phyloP scores from a whole-genome alignment of 30 jellyfish, hydroid and myxozoan species.

The Hydractinia symbiolongicarpus region DNA sequence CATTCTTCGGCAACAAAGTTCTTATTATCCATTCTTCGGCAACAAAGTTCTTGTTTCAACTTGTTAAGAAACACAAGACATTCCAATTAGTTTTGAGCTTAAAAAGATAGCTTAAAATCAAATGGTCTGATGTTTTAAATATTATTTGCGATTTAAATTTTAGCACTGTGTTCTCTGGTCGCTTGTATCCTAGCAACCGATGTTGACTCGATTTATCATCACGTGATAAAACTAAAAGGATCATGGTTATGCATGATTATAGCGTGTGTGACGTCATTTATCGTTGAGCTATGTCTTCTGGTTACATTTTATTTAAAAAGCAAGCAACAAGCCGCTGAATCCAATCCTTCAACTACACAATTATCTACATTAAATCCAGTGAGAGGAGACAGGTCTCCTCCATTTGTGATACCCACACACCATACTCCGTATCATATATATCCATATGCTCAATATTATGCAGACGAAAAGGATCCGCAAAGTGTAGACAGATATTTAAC shows the following conservation, averaged over 20 bases:
- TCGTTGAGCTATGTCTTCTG: not conserved
- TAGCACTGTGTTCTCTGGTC: not conserved
- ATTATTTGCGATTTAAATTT: not conserved
- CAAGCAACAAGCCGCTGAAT: not conserved
- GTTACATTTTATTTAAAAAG: not conserved
- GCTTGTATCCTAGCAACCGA: slow-evolving; percentile 6
- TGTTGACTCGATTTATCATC: not conserved
- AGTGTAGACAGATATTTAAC: not conserved
- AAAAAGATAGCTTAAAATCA: too few relatives aligned
- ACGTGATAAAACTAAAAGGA: slow-evolving; percentile 2
- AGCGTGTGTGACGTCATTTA: not conserved
- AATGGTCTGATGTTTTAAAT: not conserved
- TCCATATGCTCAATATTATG: slow-evolving; percentile 5
- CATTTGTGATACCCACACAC: not conserved
- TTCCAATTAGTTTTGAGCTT: too few relatives aligned
- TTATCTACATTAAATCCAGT: not conserved
- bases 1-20: too few relatives aligned
- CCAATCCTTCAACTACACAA: not conserved
- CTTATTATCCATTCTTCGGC: too few relatives aligned
- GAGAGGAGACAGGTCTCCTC: slow-evolving; percentile 2
- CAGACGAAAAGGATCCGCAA: slow-evolving; percentile 5
- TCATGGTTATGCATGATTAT: slow-evolving; percentile 14
- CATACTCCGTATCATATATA: slow-evolving; percentile 1
- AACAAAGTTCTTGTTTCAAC: too few relatives aligned
- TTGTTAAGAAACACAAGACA: too few relatives aligned